These are phyloP conservation scores for Cynopterus sphinx DNA, from an alignment of 2,797 vertebrate species.

Conservation along the genomic window DNA sequence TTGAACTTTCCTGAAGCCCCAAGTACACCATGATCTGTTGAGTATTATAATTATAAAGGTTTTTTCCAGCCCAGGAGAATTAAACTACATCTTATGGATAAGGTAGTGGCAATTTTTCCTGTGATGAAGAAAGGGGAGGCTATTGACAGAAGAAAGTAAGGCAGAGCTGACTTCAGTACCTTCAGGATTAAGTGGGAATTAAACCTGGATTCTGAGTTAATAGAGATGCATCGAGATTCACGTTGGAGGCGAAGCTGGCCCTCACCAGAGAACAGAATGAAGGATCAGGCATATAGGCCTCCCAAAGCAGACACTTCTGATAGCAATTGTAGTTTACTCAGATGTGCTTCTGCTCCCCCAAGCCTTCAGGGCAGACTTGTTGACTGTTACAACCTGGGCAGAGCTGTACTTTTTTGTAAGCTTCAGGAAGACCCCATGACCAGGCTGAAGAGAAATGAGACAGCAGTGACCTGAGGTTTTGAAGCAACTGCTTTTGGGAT, in stretches of 20 bases:
- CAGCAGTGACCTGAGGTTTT: neutral
- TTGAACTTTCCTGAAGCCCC: neutral
- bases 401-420: neutral
- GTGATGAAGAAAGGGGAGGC: neutral
- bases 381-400: neutral
- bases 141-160: neutral
- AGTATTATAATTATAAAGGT: neutral
- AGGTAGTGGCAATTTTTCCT: neutral
- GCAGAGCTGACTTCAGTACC: neutral
- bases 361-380: neutral
- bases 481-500: neutral
- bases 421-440: neutral
- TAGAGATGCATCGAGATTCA: neutral
- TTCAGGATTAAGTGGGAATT: neutral
- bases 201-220: neutral
- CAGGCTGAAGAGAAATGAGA: neutral
- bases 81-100: neutral
- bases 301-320: neutral
- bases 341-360: neutral
- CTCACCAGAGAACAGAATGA: neutral
- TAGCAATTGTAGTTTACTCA: neutral
- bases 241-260: neutral
- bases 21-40: neutral
- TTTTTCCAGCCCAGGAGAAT: neutral
- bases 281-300: neutral